Evolutionary conservation across 2,797 vertebrate genomes (phyloP).

Genomic region (Mormyrus proboscirostris): DNA sequence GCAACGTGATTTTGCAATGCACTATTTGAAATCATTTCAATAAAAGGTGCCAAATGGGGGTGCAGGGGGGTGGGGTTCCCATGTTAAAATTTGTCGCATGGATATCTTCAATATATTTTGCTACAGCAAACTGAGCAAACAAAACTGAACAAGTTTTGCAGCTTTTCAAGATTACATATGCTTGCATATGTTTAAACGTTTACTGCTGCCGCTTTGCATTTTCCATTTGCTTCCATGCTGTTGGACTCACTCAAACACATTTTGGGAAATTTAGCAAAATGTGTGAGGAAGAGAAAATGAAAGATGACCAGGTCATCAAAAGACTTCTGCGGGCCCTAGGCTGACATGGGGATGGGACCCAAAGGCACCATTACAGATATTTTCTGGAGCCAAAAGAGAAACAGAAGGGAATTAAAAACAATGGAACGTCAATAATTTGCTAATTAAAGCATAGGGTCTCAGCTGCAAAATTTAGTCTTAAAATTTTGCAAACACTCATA

Average conservation of each 20-base stretch:
- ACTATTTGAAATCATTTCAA: background rate
- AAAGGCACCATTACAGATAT: background rate
- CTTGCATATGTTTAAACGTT: too few species aligned
- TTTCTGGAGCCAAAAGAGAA: background rate
- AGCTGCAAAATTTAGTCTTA: background rate
- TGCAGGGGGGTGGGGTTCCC: too few species aligned
- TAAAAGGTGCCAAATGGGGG: background rate
- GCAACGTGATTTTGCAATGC: background rate
- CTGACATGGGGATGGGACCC: background rate
- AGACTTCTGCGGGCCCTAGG: background rate
- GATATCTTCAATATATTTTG: too few species aligned
- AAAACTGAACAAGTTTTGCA: too few species aligned
- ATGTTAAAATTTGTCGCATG: too few species aligned
- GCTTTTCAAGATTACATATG: too few species aligned
- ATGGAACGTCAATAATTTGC: background rate
- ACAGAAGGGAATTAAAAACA: background rate
- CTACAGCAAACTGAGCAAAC: too few species aligned
- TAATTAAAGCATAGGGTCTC: background rate
- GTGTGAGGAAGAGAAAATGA: background rate
- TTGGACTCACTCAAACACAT: background rate
- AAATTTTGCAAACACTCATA: background rate
- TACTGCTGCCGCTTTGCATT: too few species aligned
- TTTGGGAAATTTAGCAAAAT: background rate
- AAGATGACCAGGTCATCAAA: background rate
- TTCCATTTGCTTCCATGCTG: too few species aligned